Evolutionary conservation across 2,797 vertebrate species (phyloP).

Genomic region (Oceanodroma leucorhoa): DNA sequence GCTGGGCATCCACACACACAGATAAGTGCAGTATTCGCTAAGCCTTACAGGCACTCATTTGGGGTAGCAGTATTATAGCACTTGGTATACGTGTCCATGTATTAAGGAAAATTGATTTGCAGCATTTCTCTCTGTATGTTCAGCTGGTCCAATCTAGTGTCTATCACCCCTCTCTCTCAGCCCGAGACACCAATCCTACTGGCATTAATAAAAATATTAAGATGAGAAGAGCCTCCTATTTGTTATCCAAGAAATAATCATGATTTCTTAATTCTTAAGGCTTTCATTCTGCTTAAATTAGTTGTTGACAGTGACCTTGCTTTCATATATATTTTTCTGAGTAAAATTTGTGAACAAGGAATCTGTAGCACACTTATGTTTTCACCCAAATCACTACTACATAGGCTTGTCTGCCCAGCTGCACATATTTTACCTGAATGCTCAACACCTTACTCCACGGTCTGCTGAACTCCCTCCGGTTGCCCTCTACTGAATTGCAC

Average conservation of each 20-base stretch:
- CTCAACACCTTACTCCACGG: background rate
- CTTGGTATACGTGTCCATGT: rapidly evolving
- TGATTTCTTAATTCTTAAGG: background rate
- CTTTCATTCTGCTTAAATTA: background rate
- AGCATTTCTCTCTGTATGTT: background rate
- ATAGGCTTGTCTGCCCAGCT: background rate
- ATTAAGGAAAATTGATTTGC: background rate
- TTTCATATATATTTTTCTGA: background rate
- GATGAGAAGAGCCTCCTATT: background rate
- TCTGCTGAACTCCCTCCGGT: background rate
- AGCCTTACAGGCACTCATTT: background rate
- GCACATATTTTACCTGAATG: background rate
- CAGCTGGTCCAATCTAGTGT: background rate
- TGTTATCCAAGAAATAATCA: background rate
- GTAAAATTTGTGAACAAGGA: background rate
- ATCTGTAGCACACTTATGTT: background rate
- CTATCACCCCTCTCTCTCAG: background rate
- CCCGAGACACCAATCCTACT: background rate
- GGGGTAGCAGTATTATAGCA: background rate
- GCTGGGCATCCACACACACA: background rate
- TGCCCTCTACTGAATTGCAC: background rate
- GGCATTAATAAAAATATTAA: background rate
- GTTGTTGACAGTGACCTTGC: background rate
- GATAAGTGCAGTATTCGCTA: background rate
- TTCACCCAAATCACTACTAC: background rate